A percentile compares a stretch with the other conserved stretches of the same genome.
Conservation (phyloP, 2,113 vertebrate species). For the Loxodonta africana region DNA sequence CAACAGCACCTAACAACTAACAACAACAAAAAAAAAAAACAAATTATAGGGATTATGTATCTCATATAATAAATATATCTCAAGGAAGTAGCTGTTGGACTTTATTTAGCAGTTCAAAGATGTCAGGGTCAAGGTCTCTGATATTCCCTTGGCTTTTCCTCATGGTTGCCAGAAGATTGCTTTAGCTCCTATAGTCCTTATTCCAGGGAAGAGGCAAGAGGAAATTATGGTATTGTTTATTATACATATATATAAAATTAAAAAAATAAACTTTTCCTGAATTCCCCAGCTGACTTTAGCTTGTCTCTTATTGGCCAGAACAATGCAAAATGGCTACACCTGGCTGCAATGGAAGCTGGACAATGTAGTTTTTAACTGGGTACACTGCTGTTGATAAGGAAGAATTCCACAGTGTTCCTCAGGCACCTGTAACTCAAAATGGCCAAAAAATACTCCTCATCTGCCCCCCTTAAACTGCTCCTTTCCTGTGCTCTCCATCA, state of each 20-base stretch:
- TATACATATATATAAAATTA: no score
- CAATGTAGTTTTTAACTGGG: not conserved
- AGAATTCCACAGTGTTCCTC: not conserved
- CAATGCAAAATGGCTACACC: not conserved
- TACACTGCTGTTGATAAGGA: not conserved
- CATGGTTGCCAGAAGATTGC: not conserved
- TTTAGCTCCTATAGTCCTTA: not conserved
- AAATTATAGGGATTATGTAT: not conserved
- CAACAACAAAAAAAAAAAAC: no score
- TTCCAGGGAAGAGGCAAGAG: not conserved
- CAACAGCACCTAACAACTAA: no score
- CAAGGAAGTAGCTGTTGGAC: not conserved
- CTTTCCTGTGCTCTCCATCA: not conserved
- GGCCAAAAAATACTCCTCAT: not conserved
- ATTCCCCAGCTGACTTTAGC: not conserved
- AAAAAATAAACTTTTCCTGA: not conserved
- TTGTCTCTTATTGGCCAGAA: not conserved
- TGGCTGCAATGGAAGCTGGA: not conserved
- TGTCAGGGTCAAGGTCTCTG: not conserved
- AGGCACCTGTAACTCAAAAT: not conserved
- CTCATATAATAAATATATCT: not conserved
- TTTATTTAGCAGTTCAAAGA: not conserved
- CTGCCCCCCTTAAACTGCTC: not conserved
- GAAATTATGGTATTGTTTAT: not conserved
- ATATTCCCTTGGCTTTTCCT: not conserved